Percentiles rank a stretch among this genome's conserved stretches.
These are phyloP conservation scores for Alaudala cheleensis DNA, from an alignment of 2,113 vertebrate species.

Conservation along the genomic window DNA sequence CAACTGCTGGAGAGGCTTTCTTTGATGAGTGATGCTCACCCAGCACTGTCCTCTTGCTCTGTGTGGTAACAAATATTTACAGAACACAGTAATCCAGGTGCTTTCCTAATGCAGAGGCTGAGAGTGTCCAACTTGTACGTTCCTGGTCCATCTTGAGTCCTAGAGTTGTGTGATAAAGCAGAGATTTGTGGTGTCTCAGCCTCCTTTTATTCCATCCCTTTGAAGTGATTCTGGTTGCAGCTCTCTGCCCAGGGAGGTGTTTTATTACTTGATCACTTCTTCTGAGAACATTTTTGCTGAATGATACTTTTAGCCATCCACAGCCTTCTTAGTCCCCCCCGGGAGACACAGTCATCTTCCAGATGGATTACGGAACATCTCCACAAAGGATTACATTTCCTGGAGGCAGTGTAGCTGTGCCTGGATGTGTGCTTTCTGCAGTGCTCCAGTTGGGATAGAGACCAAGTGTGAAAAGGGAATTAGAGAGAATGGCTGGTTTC, in stretches of 20 bases:
- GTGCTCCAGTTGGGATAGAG: conserved; percentile 8
- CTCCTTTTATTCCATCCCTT: background rate
- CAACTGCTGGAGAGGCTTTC: background rate
- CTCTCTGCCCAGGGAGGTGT: background rate
- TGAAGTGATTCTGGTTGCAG: background rate
- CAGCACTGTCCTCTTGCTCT: background rate
- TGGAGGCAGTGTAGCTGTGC: background rate
- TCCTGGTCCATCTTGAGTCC: background rate
- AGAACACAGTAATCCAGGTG: background rate
- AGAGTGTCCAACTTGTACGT: background rate
- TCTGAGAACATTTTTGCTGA: conserved; percentile 41
- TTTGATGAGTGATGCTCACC: background rate
- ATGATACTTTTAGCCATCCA: background rate
- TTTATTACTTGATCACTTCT: conserved; percentile 9
- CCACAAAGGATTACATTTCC: conserved; percentile 40
- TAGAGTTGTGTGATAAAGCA: background rate
- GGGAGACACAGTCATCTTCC: conserved; percentile 39
- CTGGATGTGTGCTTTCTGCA: background rate
- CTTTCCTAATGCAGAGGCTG: background rate
- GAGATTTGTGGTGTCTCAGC: background rate
- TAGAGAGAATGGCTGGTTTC: background rate
- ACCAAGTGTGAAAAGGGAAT: conserved; percentile 2
- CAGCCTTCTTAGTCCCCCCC: background rate
- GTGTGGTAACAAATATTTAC: background rate
- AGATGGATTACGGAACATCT: conserved; percentile 12